Evolutionary conservation across 2,797 vertebrate genomes (phyloP).

Genomic region (Etheostoma nigrum): DNA sequence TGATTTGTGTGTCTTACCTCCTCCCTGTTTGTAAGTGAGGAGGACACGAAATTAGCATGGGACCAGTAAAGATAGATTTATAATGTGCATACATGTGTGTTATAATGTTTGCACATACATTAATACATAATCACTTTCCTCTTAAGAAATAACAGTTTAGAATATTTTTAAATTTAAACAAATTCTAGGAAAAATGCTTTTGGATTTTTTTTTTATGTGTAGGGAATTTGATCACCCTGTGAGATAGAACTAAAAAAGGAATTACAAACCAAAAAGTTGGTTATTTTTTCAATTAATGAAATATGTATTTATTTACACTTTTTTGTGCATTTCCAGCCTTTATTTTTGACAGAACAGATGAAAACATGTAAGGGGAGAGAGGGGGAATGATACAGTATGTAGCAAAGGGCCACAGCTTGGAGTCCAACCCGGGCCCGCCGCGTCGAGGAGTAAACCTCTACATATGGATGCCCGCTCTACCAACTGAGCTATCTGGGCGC

Average conservation of each 20-base stretch:
- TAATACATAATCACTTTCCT: conserved; percentile 32
- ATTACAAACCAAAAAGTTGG: not conserved
- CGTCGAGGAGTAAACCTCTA: too few relatives aligned
- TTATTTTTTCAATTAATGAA: not conserved
- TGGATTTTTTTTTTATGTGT: conserved; percentile 3
- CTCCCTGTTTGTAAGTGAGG: conserved; percentile 1
- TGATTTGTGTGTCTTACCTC: conserved; percentile 24
- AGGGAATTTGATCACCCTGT: not conserved
- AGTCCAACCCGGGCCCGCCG: too few relatives aligned
- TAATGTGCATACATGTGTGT: conserved; percentile 16
- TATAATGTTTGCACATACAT: conserved; percentile 10
- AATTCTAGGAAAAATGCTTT: not conserved
- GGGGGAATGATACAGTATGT: too few relatives aligned
- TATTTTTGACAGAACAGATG: not conserved
- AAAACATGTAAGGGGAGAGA: too few relatives aligned
- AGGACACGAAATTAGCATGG: conserved; percentile 23
- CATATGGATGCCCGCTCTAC: too few relatives aligned
- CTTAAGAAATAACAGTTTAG: not conserved
- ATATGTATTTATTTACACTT: not conserved
- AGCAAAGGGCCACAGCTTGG: too few relatives aligned
- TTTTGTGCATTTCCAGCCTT: not conserved
- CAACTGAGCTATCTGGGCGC: too few relatives aligned
- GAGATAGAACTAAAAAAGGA: not conserved
- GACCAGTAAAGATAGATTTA: conserved; percentile 37
- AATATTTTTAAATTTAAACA: not conserved